Evolutionary conservation across 2,888 invertebrate species (phyloP), one percentile per base, ranked within the genome.

Genomic region (Drosophila hawaiiensis): DNA sequence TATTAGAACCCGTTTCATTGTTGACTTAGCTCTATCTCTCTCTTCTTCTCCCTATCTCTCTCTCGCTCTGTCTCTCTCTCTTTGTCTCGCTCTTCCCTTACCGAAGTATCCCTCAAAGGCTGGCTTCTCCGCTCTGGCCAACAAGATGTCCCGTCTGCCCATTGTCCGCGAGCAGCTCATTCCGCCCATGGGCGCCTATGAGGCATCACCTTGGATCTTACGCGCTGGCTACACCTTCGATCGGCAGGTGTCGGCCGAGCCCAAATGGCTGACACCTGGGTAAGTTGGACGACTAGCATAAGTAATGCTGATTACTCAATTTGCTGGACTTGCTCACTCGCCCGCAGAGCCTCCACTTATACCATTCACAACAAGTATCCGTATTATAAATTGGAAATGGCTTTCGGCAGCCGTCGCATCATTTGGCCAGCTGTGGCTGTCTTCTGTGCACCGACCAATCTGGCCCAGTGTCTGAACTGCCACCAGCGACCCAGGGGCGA

Each of bases 401-500:
- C 89, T 0, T 93, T 93, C 70, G 91, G 91, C 3, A 82, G 72
- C 1, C 77, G 78, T 3, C 90, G 90, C 54, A 70, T 86, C 35
- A 82, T 91, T 22, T 81, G 88, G 69, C 93, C 93, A 4, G 68
- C 90, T 1, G 93, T 92, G 0, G 80, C 77, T 49, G 86, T 91
- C 5, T 78, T 92, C 35, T 93, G 93, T 66, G 68, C 80, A 0
- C 87, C 92, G 16, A 56, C 37, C 0, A 92, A 92, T 49, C 61
- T 39, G 4, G 82, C 89, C 0, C 80, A 80, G 29, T 93, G 93
- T 56, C 33, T 69, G 16, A 80, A 77, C n/a, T 93, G 93, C 53
- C 84, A 84, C 10, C 69, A 82, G 62, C 71, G 60, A 0, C 92
- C 93, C 0, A 39, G 75, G 73, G 95, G 95, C 2, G 95, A 95